phyloP scores from a whole-genome alignment of 30 jellyfish, hydroid and myxozoan genomes.

The Cassiopea xamachana region DNA sequence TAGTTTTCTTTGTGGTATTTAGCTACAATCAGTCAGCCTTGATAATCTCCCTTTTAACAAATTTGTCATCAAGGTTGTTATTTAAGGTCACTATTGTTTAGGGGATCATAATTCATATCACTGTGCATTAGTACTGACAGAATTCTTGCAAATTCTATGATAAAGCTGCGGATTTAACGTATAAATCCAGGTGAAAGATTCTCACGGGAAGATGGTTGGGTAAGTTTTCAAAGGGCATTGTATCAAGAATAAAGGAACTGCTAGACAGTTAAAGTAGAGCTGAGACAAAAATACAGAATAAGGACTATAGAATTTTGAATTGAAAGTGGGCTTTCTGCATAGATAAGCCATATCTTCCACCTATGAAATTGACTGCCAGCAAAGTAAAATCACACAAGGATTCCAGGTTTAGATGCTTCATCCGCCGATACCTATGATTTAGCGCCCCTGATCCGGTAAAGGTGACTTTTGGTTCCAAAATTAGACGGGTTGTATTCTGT shows the following conservation, averaged over 20 bases:
- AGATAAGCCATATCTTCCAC: background rate
- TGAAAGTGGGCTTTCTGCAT: background rate
- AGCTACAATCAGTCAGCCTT: too few species aligned
- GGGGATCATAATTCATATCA: background rate
- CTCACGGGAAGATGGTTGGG: conserved; percentile 4
- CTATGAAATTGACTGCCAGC: background rate
- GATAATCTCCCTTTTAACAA: background rate
- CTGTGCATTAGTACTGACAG: background rate
- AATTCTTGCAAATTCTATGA: background rate
- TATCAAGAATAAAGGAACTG: background rate
- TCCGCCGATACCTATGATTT: too few species aligned
- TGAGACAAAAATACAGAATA: background rate
- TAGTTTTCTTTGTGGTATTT: too few species aligned
- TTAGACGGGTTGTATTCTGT: background rate
- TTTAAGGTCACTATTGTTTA: background rate
- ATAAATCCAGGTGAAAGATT: background rate
- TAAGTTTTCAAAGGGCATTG: background rate
- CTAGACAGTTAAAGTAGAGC: background rate
- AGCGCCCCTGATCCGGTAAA: too few species aligned
- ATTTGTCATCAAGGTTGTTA: background rate
- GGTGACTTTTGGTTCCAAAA: too few species aligned
- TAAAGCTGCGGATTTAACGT: background rate
- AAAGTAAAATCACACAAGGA: too few species aligned
- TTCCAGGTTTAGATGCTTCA: too few species aligned
- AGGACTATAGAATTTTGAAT: background rate